Base-by-base conservation (phyloP, 2,797 vertebrate genomes). In the Pogonophryne albipinna region DNA sequence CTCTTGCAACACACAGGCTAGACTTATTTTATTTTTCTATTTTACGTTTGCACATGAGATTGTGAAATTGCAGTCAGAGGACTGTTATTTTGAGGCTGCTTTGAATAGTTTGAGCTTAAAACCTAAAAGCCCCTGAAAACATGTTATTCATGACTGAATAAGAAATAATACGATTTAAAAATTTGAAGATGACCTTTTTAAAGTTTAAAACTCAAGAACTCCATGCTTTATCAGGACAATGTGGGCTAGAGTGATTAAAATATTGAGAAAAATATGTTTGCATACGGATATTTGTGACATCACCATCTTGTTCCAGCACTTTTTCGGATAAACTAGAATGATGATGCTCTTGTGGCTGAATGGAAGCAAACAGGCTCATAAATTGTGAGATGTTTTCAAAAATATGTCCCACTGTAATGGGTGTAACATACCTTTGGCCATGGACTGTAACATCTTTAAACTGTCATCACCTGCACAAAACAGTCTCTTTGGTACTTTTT, bases 311-410 rank as follows among this genome's bases (percentile, higher is more conserved):
- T 52, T 20, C 10, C 12, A 4, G 20, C 63, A 66, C n/a, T 23
- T 74, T 61, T 27, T 63, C 13, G 27, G 79, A 38, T 47, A 12
- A 66, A 62, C 51, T 64, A n/a, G 10, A 46, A 46, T 27, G 51
- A 15, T 4, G 63, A 62, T 38, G n/a, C 41, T 55, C 3, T 19
- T 10, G 4, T 12, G 17, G 9, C n/a, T 19, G 19, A 64, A 53
- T 9, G 10, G n/a, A 34, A 45, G 12, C 45, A 46, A 46, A 27
- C 27, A 27, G 27, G 27, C 27, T 27, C 27, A 27, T 27, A 1
- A 27, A 27, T 27, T 27, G 27, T 23, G 50, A 52, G 10, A 27
- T 13, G 4, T 52, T 34, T 34, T 51, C 10, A 49, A 56, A 15
- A 14, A 56, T 4, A 15, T n/a, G 27, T 34, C 10, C 19, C 34